Evolutionary conservation across 2,797 vertebrate genomes (phyloP).

Genomic region (Benthosema pterotum): DNA sequence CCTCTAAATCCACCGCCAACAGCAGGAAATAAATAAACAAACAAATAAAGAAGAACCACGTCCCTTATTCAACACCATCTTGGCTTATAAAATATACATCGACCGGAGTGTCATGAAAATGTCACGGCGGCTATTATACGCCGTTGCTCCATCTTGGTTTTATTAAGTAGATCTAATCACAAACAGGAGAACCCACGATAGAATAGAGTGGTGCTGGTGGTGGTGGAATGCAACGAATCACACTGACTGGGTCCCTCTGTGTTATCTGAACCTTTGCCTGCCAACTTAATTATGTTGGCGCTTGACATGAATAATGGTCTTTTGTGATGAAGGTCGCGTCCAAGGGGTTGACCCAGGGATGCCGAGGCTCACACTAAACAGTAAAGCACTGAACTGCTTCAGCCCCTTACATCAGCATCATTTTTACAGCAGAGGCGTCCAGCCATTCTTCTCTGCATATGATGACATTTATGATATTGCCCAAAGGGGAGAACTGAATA

Average conservation of each 20-base stretch:
- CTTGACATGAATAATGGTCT: conserved; percentile 4
- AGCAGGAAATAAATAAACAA: no score
- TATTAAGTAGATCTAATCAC: no score
- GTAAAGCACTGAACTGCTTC: conserved; percentile 45
- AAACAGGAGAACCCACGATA: no score
- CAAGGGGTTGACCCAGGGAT: conserved; percentile 26
- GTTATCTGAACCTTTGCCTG: neutral
- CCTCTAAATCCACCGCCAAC: no score
- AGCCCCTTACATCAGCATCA: conserved; percentile 44
- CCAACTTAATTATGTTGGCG: neutral
- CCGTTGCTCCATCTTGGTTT: no score
- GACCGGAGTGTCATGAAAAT: no score
- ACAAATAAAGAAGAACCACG: no score
- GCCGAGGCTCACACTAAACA: conserved; percentile 32
- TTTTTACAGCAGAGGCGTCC: conserved; percentile 56
- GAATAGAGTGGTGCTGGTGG: no score
- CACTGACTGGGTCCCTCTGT: no score
- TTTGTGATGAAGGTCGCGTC: conserved; percentile 5
- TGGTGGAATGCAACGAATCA: neutral
- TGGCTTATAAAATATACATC: no score
- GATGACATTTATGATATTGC: conserved; percentile 77
- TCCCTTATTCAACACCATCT: no score
- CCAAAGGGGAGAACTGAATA: conserved; percentile 57
- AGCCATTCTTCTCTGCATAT: conserved; percentile 69
- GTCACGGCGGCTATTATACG: no score